Percentiles rank a stretch among this genome's conserved stretches.
These are phyloP conservation scores for Poeciliopsis prolifica DNA, from an alignment of 2,113 vertebrate genomes.

Conservation along the genomic window DNA sequence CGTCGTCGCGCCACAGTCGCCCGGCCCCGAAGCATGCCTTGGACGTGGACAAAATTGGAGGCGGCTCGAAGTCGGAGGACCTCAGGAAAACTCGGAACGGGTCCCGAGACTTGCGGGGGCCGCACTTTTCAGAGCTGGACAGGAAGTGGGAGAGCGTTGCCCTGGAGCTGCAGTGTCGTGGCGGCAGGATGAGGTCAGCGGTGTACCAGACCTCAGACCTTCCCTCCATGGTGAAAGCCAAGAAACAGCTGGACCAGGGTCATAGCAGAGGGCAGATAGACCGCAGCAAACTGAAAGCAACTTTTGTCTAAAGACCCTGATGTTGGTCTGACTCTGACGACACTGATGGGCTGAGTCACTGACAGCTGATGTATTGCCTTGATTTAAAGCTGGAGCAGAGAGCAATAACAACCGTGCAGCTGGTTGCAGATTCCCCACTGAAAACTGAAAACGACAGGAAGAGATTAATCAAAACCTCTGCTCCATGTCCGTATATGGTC, in stretches of 20 bases:
- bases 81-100: constrained; percentile 15
- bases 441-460: constrained; percentile 21
- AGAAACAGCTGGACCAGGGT: constrained; percentile 63
- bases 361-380: constrained; percentile 24
- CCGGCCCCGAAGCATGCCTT: constrained; percentile 76
- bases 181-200: constrained; percentile 80
- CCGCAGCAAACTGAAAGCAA: constrained; percentile 83
- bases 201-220: constrained; percentile 81
- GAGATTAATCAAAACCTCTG: constrained; percentile 34
- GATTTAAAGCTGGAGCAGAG: constrained; percentile 8
- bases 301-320: constrained; percentile 85
- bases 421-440: constrained; percentile 12
- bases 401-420: constrained; percentile 32
- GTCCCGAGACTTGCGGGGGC: constrained; percentile 18
- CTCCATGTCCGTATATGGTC: constrained; percentile 19
- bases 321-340: neutral
- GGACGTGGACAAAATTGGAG: constrained; percentile 82
- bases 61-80: neutral
- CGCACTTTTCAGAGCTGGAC: constrained; percentile 69
- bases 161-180: constrained; percentile 78
- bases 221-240: constrained; percentile 76
- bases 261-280: constrained; percentile 57
- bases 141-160: constrained; percentile 82
- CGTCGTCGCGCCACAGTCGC: constrained; percentile 51
- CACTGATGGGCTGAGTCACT: constrained; percentile 4